Evolutionary conservation across 2,888 invertebrate genomes (phyloP).

Genomic region (Dascillus cervinus): DNA sequence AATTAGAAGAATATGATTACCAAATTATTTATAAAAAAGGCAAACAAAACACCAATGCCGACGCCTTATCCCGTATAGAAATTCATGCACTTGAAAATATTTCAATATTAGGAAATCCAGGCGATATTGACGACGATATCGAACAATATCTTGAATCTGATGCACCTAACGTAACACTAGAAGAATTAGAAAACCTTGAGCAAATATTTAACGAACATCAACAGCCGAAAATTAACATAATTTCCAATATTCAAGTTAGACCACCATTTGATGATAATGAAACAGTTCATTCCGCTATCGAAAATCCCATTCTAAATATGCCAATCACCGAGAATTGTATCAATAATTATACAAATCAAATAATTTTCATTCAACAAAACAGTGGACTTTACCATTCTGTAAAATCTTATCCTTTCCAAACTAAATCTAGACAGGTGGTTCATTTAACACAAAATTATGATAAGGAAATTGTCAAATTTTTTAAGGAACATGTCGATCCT

Average conservation of each 20-base stretch:
- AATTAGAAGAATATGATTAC: slow-evolving; percentile 27
- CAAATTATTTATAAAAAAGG: slow-evolving; percentile 24
- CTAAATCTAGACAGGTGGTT: background rate
- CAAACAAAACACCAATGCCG: slow-evolving; percentile 3
- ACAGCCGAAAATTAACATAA: background rate
- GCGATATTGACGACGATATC: background rate
- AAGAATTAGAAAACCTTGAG: no score
- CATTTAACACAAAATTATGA: no score
- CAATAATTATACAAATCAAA: slow-evolving; percentile 7
- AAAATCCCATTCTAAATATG: slow-evolving; percentile 5
- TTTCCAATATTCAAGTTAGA: slow-evolving; percentile 1
- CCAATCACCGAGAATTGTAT: slow-evolving; percentile 3
- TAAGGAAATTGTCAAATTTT: slow-evolving; percentile 5
- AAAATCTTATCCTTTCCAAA: background rate
- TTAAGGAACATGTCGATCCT: slow-evolving; percentile 10
- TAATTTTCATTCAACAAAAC: slow-evolving; percentile 2
- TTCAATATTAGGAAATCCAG: slow-evolving; percentile 2
- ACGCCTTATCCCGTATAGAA: slow-evolving; percentile 1
- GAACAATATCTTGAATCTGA: slow-evolving; percentile 1
- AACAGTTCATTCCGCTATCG: slow-evolving; percentile 4
- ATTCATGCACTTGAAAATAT: slow-evolving; percentile 3
- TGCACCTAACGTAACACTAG: background rate
- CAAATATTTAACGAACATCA: background rate
- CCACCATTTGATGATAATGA: slow-evolving; percentile 7
- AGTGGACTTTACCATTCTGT: background rate